These are phyloP conservation scores for Macropus fuliginosus DNA, from an alignment of 2,797 vertebrate species.

Conservation along the genomic window DNA sequence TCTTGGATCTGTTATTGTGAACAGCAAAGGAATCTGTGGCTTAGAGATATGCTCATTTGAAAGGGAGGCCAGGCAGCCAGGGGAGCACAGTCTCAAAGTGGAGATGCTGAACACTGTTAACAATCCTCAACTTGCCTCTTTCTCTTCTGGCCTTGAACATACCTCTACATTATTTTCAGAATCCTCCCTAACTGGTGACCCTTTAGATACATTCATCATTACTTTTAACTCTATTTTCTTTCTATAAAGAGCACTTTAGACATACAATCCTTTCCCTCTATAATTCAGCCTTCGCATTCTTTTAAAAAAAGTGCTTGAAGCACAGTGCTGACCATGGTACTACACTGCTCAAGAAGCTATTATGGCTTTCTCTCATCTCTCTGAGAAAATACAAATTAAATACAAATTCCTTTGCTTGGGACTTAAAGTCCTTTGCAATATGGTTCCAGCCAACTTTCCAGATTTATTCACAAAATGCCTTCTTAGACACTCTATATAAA, in stretches of 20 bases:
- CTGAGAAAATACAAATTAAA: neutral
- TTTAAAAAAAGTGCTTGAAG: neutral
- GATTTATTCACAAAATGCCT: neutral
- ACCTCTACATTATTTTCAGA: neutral
- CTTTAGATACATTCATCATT: slow-evolving; percentile 5
- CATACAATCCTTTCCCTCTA: neutral
- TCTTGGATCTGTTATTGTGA: neutral
- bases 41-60: neutral
- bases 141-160: neutral
- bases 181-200: neutral
- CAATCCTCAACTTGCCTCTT: neutral
- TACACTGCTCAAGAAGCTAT: neutral
- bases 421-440: neutral
- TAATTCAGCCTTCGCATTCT: neutral
- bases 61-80: neutral
- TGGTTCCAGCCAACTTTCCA: neutral
- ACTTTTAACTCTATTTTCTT: neutral
- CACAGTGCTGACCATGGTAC: neutral
- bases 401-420: neutral
- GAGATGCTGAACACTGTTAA: neutral
- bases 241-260: neutral
- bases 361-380: neutral
- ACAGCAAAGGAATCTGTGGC: neutral
- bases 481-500: neutral
- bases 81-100: neutral